Evolutionary conservation across 2,113 vertebrate genomes (phyloP).

Genomic region (Lophochroa leadbeateri): DNA sequence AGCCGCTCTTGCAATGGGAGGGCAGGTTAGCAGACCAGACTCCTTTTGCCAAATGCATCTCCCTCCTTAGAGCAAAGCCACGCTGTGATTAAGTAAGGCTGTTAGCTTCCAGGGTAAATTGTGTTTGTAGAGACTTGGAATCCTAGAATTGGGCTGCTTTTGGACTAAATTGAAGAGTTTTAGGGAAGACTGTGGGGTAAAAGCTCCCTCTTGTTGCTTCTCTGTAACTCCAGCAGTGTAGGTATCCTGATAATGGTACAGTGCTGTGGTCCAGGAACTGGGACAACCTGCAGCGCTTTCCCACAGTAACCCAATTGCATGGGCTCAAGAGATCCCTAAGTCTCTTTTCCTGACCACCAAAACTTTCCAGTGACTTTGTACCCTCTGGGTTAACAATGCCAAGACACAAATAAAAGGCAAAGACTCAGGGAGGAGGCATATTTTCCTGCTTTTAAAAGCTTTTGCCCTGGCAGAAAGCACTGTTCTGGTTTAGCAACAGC

Average conservation of each 20-base stretch:
- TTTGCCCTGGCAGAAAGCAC: neutral
- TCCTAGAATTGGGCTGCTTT: neutral
- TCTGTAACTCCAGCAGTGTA: neutral
- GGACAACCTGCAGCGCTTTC: neutral
- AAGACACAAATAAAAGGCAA: neutral
- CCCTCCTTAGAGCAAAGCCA: neutral
- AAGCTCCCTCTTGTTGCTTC: fast-evolving
- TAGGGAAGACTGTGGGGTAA: neutral
- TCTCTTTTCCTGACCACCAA: neutral
- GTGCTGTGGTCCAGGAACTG: neutral
- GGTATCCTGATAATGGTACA: neutral
- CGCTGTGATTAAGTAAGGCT: neutral
- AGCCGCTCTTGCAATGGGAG: fast-evolving
- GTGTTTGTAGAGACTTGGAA: neutral
- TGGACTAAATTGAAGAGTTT: neutral
- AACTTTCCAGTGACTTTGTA: neutral
- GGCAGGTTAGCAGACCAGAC: neutral
- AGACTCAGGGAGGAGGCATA: neutral
- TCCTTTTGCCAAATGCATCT: neutral
- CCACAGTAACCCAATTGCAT: neutral
- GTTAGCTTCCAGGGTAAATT: neutral
- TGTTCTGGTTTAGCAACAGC: neutral
- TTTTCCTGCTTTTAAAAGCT: neutral
- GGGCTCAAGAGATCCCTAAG: too few species aligned
- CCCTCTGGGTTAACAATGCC: neutral